These are phyloP conservation scores for Campylomormyrus tamandua DNA, from an alignment of 2,113 vertebrate species.

Conservation along the genomic window DNA sequence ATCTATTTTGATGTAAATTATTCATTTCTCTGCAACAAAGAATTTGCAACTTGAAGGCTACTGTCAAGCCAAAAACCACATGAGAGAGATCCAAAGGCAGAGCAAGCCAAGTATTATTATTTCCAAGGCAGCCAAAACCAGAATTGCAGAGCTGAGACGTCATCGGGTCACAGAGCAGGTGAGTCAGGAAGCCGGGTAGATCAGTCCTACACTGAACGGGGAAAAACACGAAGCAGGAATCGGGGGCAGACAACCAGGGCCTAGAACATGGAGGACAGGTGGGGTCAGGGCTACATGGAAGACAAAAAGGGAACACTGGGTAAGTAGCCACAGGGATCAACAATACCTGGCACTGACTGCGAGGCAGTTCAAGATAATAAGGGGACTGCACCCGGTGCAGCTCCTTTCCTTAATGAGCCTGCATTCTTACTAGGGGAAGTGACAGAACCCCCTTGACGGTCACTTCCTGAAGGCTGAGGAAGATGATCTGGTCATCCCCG, in stretches of 20 bases:
- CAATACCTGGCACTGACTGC: neutral
- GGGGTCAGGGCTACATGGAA: neutral
- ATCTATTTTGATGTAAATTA: conserved; percentile 43
- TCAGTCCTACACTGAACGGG: neutral
- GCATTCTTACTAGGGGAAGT: neutral
- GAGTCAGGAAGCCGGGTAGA: neutral
- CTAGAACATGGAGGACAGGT: neutral
- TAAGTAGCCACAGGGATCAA: neutral
- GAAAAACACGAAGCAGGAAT: neutral
- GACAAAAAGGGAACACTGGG: neutral
- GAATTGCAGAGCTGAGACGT: neutral
- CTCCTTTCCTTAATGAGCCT: neutral
- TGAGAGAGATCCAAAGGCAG: neutral
- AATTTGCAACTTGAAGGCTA: conserved; percentile 33
- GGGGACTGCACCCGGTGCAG: neutral
- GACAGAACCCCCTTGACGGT: neutral
- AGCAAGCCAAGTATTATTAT: neutral
- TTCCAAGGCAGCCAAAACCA: neutral
- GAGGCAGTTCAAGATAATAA: neutral
- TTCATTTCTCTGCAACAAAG: conserved; percentile 34
- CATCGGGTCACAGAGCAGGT: neutral
- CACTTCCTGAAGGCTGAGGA: neutral
- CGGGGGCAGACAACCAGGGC: neutral
- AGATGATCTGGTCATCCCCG: neutral
- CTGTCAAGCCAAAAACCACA: conserved; percentile 17